A percentile compares a stretch with the other conserved stretches of the same genome.
These are phyloP conservation scores for Eristalinus sepulchralis DNA, from an alignment of 2,888 invertebrate genomes.

Conservation along the genomic window DNA sequence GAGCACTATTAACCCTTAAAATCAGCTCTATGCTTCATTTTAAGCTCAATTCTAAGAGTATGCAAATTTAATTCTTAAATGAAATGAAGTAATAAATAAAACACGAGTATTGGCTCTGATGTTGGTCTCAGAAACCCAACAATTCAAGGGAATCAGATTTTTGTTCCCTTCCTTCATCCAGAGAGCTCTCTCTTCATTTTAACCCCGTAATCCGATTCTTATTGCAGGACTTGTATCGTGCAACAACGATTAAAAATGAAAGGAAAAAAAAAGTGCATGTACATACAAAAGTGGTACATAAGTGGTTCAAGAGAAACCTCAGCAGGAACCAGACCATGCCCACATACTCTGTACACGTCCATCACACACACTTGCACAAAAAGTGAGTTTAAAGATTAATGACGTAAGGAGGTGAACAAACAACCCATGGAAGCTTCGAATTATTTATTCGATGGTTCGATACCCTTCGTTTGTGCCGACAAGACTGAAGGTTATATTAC, in stretches of 20 bases:
- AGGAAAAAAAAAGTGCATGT: neutral
- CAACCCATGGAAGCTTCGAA: slow-evolving; percentile 44
- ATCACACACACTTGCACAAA: slow-evolving; percentile 1
- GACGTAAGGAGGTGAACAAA: slow-evolving; percentile 45
- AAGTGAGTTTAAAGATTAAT: slow-evolving; percentile 53
- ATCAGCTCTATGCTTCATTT: no score
- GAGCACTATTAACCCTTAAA: no score
- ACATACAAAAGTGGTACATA: no score
- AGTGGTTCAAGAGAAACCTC: neutral
- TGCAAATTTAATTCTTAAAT: no score
- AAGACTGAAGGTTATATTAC: neutral
- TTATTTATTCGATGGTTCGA: slow-evolving; percentile 53
- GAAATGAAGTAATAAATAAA: no score
- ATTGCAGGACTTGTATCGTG: neutral
- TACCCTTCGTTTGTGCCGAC: slow-evolving; percentile 40
- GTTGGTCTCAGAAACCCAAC: neutral
- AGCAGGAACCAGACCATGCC: neutral
- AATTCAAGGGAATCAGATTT: neutral
- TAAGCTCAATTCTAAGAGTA: no score
- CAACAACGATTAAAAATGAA: neutral
- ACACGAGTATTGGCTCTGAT: no score
- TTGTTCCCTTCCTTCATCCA: neutral
- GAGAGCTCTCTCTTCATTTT: neutral
- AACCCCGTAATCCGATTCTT: neutral
- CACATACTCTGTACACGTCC: neutral